phyloP scores from a whole-genome alignment of 2,888 invertebrate species.

The Orthosia cruda region DNA sequence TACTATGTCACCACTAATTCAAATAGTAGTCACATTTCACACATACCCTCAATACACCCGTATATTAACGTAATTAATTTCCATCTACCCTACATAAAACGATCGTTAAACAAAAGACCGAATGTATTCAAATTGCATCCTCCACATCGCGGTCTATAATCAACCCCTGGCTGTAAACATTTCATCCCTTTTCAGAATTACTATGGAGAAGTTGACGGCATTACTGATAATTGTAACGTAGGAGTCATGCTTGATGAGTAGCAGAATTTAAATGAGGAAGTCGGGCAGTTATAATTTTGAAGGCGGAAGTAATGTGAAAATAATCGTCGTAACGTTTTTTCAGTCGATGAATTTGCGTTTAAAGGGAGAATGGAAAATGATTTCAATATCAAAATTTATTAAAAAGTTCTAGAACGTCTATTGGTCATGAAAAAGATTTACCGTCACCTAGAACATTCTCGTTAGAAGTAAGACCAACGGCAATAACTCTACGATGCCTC shows the following conservation, averaged over 20 bases:
- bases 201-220: slow-evolving; percentile 30
- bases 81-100: slow-evolving; percentile 42
- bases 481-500: slow-evolving; percentile 10
- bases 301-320: no score
- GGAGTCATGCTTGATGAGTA: slow-evolving; percentile 28
- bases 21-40: slow-evolving; percentile 2
- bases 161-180: slow-evolving; percentile 50
- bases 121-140: slow-evolving; percentile 65
- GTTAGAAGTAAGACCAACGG: background rate
- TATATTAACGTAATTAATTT: slow-evolving; percentile 39
- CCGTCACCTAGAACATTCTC: slow-evolving; percentile 6
- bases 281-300: slow-evolving; percentile 14
- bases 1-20: slow-evolving; percentile 3
- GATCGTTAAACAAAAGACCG: slow-evolving; percentile 46
- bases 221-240: slow-evolving; percentile 46
- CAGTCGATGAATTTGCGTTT: no score
- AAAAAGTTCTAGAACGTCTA: background rate
- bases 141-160: slow-evolving; percentile 50
- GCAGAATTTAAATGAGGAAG: slow-evolving; percentile 34
- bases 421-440: background rate
- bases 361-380: background rate
- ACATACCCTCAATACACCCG: slow-evolving; percentile 15
- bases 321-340: no score
- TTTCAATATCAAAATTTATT: background rate
- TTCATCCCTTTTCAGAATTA: slow-evolving; percentile 51